Base-by-base conservation (phyloP, 1,140 invertebrate genomes). In the Hylaeus volcanicus region DNA sequence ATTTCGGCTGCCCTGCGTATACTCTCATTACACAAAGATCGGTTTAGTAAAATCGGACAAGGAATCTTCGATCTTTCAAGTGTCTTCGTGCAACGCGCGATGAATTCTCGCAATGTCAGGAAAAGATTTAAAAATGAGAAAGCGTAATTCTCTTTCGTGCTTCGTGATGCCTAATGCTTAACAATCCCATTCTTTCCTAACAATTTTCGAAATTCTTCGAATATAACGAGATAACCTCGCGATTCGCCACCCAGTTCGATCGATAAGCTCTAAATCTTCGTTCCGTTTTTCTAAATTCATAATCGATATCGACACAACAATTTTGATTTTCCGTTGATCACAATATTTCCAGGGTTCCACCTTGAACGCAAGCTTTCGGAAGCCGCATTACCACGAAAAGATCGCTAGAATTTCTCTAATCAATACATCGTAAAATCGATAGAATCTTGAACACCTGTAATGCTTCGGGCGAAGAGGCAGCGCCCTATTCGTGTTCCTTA, bases 1-100 rank as follows among this genome's bases (percentile, higher is more conserved):
- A 79, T 79, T 79, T 74, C 71, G 79, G 48, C 79, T 79, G 72
- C 66, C 64, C 79, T 53, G 79, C 55, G 71, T 74, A 79, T 66
- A 68, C 78, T 11, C 2, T 14, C n/a, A 26, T 39, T 45, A 53
- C 76, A 83, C 79, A 86, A 86, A 86, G 74, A 79, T 58, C 79
- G 56, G n/a, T 83, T 69, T 86, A 86, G 61, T 72, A 82, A 82
- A 78, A 82, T 58, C 60, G 72, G 61, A 78, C 85, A 82, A 72
- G 15, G 43, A 53, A 77, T 68, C 74, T 65, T 73, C 80, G 68
- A 86, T 86, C 72, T 86, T 86, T 58, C 84, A 79, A 86, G 79
- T 79, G 76, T 86, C 80, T 71, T 63, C 43, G 53, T 8, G 55
- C 39, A 74, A 65, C 69, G 45, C 6, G 58, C 45, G 39, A 48